Evolutionary conservation across 2,113 vertebrate species (phyloP).

Genomic region (Guaruba guarouba): DNA sequence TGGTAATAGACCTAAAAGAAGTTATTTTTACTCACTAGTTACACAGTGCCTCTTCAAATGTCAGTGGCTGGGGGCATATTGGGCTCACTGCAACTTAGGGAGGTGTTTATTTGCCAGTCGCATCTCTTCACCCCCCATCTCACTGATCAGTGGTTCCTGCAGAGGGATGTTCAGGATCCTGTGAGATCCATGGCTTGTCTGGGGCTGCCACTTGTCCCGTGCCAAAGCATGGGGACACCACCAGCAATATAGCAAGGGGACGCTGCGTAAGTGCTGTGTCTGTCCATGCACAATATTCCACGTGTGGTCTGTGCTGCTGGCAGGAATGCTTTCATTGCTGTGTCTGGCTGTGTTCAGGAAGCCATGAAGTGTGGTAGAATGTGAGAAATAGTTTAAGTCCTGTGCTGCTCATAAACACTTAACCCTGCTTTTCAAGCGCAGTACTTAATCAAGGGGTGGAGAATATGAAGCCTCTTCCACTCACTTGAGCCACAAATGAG

Average conservation of each 20-base stretch:
- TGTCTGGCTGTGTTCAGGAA: neutral
- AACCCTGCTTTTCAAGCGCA: neutral
- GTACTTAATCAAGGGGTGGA: neutral
- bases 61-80: neutral
- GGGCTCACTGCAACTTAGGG: neutral
- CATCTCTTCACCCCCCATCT: fast-evolving
- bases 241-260: neutral
- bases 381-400: neutral
- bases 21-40: neutral
- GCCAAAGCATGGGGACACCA: neutral
- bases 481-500: neutral
- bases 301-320: neutral
- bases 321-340: neutral
- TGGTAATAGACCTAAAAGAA: neutral
- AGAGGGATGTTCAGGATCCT: neutral
- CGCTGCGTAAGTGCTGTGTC: neutral
- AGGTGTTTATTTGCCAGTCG: neutral
- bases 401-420: neutral
- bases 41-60: neutral
- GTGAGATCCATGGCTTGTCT: fast-evolving
- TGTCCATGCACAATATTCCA: neutral
- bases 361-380: neutral
- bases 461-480: neutral
- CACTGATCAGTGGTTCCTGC: neutral
- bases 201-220: neutral